Evolutionary conservation across 1,140 invertebrate species (phyloP), one percentile per base, ranked within the genome.

Genomic region (Whitmania pigra): DNA sequence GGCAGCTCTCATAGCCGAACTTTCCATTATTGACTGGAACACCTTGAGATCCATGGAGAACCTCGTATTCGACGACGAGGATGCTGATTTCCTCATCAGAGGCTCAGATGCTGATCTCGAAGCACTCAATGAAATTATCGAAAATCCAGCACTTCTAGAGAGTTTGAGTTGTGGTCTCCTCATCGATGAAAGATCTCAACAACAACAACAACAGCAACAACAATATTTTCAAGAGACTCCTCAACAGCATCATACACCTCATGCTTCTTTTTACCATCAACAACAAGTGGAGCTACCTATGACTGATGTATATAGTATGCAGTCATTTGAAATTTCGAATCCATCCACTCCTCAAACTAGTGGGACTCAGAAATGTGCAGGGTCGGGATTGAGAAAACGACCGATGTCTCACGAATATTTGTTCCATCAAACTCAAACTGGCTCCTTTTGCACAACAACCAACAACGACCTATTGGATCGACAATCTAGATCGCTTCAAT

Each of bases 21-120:
- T 63, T 15, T 63, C 57, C 22, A 63, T 63, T 15, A 63, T 63
- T n/a, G 57, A 63, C 57, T 63, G 57, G 57, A 63, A 63, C 18
- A 25, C 57, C 18, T 31, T 63, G 22, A 31, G 22, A 25, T 63
- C 57, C 11, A 63, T 63, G 57, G 57, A 63, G 18, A 63, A 63
- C 29, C 29, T 25, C 57, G 29, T 63, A 22, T 63, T 63, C 57
- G 22, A 63, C 11, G 57, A 63, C 57, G 22, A 63, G 22, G 57
- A 63, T 20, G 29, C 22, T 20, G 57, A 63, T 31, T 63, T 63
- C 11, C 57, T 63, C 29, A 22, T 31, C 22, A 31, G 57, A 63
- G 57, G 29, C 22, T 9, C 22, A 25, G 57, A 63, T 31, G 57
- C 29, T 13, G 57, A 63, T 7, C 57, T 63, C 22, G 57, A 63